Evolutionary conservation across 2,113 vertebrate genomes (phyloP).

Genomic region (Pagrus major): DNA sequence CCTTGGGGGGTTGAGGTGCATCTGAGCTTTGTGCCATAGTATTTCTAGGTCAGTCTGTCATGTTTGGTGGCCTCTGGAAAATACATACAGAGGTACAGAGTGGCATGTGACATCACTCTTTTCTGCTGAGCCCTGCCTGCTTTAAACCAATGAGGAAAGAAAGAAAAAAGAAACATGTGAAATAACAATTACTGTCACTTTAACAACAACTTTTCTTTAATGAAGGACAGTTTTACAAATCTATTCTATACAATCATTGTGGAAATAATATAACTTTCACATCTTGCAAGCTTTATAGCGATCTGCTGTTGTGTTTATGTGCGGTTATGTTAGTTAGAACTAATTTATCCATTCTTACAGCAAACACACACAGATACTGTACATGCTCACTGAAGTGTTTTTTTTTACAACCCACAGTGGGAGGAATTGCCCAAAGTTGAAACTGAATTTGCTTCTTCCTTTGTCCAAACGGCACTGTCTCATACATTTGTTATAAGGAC

Average conservation of each 20-base stretch:
- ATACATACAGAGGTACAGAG: no score
- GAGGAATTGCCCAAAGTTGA: background rate
- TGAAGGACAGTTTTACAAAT: background rate
- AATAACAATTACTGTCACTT: background rate
- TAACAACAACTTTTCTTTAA: no score
- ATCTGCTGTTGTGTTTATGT: no score
- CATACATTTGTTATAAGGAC: background rate
- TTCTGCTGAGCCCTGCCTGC: background rate
- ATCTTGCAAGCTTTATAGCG: no score
- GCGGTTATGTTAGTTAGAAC: background rate
- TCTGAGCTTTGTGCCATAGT: slow-evolving; percentile 8
- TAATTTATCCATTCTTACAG: background rate
- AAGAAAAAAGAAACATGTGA: background rate
- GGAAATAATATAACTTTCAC: background rate
- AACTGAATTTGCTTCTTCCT: background rate
- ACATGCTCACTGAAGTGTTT: background rate
- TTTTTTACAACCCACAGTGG: background rate
- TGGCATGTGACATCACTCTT: background rate
- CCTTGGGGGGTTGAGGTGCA: slow-evolving; percentile 21
- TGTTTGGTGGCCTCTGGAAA: slow-evolving; percentile 7
- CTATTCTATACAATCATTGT: background rate
- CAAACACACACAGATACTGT: background rate
- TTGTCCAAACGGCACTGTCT: background rate
- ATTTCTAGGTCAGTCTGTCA: slow-evolving; percentile 5
- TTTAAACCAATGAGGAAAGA: background rate